phyloP scores from a whole-genome alignment of 1,140 invertebrate species.

The Diprion similis region DNA sequence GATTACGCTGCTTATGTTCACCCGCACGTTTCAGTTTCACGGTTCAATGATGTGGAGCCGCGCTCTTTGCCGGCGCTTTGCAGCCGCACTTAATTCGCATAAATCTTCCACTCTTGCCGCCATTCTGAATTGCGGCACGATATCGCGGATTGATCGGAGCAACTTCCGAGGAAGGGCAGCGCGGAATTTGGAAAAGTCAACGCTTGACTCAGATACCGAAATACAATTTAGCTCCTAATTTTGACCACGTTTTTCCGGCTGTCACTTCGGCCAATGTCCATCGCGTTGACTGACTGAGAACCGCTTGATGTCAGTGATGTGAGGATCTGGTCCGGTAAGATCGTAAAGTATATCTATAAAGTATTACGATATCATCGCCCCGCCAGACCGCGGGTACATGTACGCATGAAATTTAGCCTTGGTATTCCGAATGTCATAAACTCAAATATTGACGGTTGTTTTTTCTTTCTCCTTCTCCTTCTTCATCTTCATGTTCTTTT shows the following conservation, averaged over 20 bases:
- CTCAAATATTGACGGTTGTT: not conserved
- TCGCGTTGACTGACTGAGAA: not conserved
- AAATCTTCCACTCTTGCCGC: no score
- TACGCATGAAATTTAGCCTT: not conserved
- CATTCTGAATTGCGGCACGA: no score
- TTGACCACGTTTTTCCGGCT: no score
- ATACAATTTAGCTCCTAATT: no score
- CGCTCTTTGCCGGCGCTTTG: no score
- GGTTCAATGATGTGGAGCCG: not conserved
- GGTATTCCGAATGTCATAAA: slow-evolving; percentile 7
- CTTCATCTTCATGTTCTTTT: not conserved
- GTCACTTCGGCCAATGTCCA: no score
- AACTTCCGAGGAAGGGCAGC: no score
- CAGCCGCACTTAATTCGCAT: no score
- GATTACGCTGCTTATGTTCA: not conserved
- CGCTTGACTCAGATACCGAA: no score
- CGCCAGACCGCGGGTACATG: not conserved
- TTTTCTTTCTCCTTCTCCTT: not conserved
- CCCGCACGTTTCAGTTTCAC: not conserved
- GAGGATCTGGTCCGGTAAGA: not conserved
- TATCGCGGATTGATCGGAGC: no score
- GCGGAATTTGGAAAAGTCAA: no score
- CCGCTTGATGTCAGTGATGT: not conserved
- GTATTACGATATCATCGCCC: slow-evolving; percentile 7
- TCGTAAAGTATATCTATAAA: slow-evolving; percentile 2